Conservation (phyloP, 2,888 invertebrate species). For the Diarsia rubi region DNA sequence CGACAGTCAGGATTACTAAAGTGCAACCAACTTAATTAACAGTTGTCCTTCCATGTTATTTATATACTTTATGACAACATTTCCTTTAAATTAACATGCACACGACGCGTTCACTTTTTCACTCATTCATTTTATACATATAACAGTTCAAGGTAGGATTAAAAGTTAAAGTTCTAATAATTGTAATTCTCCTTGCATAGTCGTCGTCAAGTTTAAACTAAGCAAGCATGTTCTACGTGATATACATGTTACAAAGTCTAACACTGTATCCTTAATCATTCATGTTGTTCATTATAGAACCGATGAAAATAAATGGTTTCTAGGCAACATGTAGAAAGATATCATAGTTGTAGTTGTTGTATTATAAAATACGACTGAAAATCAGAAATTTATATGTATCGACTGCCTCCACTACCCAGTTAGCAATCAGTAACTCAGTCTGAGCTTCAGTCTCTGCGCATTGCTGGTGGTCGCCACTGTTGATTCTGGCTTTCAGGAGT, state of each 20-base stretch:
- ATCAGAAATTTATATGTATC: too few relatives aligned
- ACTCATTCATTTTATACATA: slow-evolving; percentile 47
- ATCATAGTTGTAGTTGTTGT: too few relatives aligned
- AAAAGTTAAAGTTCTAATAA: slow-evolving; percentile 50
- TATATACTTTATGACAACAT: neutral
- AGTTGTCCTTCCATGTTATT: neutral
- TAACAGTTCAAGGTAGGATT: slow-evolving; percentile 62
- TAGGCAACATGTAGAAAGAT: neutral
- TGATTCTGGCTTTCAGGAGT: too few relatives aligned
- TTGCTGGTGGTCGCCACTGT: too few relatives aligned
- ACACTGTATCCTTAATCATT: slow-evolving; percentile 51
- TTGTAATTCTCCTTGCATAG: slow-evolving; percentile 66
- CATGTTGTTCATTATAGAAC: slow-evolving; percentile 18
- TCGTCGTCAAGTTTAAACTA: slow-evolving; percentile 59
- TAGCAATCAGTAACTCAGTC: too few relatives aligned
- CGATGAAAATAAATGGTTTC: slow-evolving; percentile 2
- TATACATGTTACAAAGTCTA: slow-evolving; percentile 48
- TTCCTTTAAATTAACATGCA: slow-evolving; percentile 29
- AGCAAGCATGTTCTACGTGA: slow-evolving; percentile 66
- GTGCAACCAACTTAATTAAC: neutral
- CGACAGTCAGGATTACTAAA: too few relatives aligned
- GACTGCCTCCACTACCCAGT: too few relatives aligned
- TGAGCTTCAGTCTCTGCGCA: too few relatives aligned
- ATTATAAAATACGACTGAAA: too few relatives aligned
- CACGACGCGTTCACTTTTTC: slow-evolving; percentile 28